A percentile compares a stretch with the other conserved stretches of the same genome.
phyloP scores from a whole-genome alignment of 2,113 vertebrate genomes.

The Apodemus speciosus region DNA sequence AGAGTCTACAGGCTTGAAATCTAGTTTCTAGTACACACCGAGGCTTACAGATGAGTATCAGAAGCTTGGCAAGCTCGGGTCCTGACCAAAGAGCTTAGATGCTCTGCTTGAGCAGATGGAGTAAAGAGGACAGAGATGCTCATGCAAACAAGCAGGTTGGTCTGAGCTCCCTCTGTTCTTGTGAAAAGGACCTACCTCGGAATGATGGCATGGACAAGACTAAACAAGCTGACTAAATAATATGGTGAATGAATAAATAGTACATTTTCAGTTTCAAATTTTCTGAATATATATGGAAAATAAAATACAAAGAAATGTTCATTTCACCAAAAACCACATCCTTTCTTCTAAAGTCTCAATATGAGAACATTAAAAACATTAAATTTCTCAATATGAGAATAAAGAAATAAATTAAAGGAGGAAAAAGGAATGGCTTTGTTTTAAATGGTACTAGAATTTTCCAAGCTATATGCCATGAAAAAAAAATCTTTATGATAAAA shows the following conservation, averaged over 20 bases:
- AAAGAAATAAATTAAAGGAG: too few relatives aligned
- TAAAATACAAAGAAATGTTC: conserved; percentile 25
- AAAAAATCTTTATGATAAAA: conserved; percentile 55
- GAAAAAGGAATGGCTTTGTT: not conserved
- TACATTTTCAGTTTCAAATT: not conserved
- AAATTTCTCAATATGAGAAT: not conserved
- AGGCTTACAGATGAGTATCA: not conserved
- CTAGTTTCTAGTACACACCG: not conserved
- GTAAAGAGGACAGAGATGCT: not conserved
- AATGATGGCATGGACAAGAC: not conserved
- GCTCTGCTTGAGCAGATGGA: not conserved
- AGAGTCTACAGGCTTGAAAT: not conserved
- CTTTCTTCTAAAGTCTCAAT: conserved; percentile 21
- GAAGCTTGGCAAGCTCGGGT: not conserved
- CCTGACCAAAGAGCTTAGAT: conserved; percentile 3
- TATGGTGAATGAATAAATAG: not conserved
- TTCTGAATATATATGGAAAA: conserved; percentile 14
- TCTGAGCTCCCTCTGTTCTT: not conserved
- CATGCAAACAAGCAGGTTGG: not conserved
- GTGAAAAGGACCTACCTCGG: not conserved
- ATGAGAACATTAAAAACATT: conserved; percentile 50
- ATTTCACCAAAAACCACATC: conserved; percentile 34
- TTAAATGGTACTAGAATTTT: conserved; percentile 34
- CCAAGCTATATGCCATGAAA: conserved; percentile 16
- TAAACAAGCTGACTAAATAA: conserved; percentile 46